phyloP scores from a whole-genome alignment of 2,888 invertebrate genomes.

The Lochmaea crataegi region DNA sequence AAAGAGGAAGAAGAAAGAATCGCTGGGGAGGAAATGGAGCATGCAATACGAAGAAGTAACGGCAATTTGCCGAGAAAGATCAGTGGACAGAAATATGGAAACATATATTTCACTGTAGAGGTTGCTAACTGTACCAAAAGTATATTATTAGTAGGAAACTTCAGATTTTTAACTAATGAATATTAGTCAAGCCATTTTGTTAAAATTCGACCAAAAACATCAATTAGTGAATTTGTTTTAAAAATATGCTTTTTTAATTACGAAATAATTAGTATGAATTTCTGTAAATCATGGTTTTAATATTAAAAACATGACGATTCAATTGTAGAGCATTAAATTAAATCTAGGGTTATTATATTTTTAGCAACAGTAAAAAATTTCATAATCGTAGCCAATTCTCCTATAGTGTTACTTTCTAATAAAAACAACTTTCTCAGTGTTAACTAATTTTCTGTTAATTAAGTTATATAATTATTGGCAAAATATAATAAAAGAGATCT shows the following conservation, averaged over 20 bases:
- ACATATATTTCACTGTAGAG: too few relatives aligned
- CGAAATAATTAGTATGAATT: too few relatives aligned
- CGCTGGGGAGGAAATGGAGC: neutral
- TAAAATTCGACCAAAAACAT: too few relatives aligned
- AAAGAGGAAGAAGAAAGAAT: neutral
- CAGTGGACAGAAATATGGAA: neutral
- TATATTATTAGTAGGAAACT: too few relatives aligned
- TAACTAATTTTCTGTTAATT: conserved; percentile 1
- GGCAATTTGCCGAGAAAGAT: neutral
- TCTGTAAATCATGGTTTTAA: too few relatives aligned
- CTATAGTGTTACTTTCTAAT: neutral
- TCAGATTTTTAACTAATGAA: neutral
- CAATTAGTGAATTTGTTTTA: too few relatives aligned
- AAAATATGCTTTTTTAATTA: too few relatives aligned
- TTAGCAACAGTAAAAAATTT: neutral
- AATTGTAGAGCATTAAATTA: neutral
- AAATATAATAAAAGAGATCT: neutral
- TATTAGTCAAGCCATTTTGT: neutral
- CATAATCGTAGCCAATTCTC: conserved; percentile 1
- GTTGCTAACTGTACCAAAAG: too few relatives aligned
- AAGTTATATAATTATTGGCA: conserved; percentile 4
- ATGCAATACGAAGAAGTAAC: neutral
- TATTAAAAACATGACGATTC: too few relatives aligned
- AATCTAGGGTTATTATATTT: neutral
- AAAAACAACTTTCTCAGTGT: conserved; percentile 5